Conservation (phyloP, 1,140 invertebrate genomes). For the Paracyclopina nana region DNA sequence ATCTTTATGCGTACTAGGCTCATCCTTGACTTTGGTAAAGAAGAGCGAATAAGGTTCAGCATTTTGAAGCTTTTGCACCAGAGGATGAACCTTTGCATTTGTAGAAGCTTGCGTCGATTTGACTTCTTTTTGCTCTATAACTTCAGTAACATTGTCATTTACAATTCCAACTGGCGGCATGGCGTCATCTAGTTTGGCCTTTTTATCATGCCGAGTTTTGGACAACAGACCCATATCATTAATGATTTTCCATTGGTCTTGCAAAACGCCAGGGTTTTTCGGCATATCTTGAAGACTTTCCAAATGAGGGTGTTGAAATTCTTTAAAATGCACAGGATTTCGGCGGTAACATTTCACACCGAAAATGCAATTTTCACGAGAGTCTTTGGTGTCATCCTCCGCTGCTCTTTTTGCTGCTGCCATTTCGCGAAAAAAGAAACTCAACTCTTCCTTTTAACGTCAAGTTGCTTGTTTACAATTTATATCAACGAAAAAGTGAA, state of each 20-base stretch:
- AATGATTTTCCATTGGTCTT: conserved; percentile 18
- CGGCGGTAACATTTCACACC: conserved; percentile 51
- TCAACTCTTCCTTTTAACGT: no score
- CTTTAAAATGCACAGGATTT: conserved; percentile 56
- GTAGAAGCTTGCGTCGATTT: no score
- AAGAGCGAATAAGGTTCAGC: conserved; percentile 55
- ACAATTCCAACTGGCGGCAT: background rate
- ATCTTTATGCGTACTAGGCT: conserved; percentile 39
- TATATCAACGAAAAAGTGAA: no score
- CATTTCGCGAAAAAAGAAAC: no score
- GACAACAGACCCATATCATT: conserved; percentile 1
- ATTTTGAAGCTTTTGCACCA: conserved; percentile 15
- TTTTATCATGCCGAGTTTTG: background rate
- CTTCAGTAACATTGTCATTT: no score
- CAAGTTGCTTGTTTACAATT: no score
- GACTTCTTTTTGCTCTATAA: no score
- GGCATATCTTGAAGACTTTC: conserved; percentile 24
- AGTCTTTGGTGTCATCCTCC: no score
- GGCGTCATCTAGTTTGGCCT: background rate
- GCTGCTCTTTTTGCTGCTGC: no score
- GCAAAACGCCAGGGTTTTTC: conserved; percentile 19
- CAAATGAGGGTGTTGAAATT: conserved; percentile 54
- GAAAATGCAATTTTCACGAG: background rate
- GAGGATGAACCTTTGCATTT: conserved; percentile 13
- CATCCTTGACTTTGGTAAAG: conserved; percentile 45